Conservation (phyloP, 2,888 invertebrate species). For the Antitype chi region DNA sequence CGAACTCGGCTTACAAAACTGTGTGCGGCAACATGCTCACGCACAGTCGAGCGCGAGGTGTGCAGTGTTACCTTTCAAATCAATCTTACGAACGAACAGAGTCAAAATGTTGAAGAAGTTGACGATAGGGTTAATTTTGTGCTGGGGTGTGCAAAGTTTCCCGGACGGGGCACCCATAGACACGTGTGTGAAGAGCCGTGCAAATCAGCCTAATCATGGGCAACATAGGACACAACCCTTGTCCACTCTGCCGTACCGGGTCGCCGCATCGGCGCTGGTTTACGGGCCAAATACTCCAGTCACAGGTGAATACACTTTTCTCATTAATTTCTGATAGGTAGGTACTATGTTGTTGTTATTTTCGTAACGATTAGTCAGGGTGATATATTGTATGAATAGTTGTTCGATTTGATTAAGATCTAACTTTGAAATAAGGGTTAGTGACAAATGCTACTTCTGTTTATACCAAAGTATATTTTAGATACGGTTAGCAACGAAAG, state of each 20-base stretch:
- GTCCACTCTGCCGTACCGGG: conserved; percentile 92
- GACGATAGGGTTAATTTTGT: conserved; percentile 77
- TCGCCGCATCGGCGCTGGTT: conserved; percentile 91
- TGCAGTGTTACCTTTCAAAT: conserved; percentile 69
- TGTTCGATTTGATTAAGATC: neutral
- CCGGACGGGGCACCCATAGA: conserved; percentile 96
- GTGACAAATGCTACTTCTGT: neutral
- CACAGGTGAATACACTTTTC: conserved; percentile 88
- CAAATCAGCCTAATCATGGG: conserved; percentile 95
- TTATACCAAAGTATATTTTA: neutral
- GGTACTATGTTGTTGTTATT: conserved; percentile 14
- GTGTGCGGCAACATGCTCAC: conserved; percentile 76
- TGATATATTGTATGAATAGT: neutral
- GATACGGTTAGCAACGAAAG: neutral
- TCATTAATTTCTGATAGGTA: conserved; percentile 4
- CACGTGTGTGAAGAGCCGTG: conserved; percentile 94
- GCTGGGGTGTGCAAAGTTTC: conserved; percentile 89
- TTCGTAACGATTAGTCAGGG: neutral
- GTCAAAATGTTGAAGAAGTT: conserved; percentile 78
- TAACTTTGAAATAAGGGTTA: neutral
- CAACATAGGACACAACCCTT: conserved; percentile 92
- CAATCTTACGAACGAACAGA: conserved; percentile 25
- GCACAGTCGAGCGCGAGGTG: conserved; percentile 80
- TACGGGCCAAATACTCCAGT: conserved; percentile 93
- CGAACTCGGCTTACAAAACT: conserved; percentile 86